A percentile compares a stretch with the other conserved stretches of the same genome.
These are phyloP conservation scores for Fragum sueziense DNA, from an alignment of 2,888 invertebrate species.

Conservation along the genomic window DNA sequence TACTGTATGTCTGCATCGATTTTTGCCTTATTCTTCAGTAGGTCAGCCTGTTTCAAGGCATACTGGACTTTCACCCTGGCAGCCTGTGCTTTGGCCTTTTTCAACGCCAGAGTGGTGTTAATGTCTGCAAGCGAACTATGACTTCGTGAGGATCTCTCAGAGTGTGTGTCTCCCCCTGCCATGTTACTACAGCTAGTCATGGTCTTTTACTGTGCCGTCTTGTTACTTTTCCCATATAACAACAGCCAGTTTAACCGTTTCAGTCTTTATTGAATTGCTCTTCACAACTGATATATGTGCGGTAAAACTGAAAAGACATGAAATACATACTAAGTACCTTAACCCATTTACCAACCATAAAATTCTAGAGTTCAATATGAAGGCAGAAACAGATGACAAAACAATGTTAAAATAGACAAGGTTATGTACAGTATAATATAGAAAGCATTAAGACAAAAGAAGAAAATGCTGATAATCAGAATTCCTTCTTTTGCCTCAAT, in stretches of 20 bases:
- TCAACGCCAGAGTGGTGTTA: neutral
- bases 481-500: too few species aligned
- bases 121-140: neutral
- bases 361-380: neutral
- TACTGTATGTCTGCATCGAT: neutral
- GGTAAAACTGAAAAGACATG: slow-evolving; percentile 1
- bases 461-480: too few species aligned
- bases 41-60: neutral
- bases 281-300: neutral
- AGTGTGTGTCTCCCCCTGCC: neutral
- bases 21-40: neutral
- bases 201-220: neutral
- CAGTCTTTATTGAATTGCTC: too few species aligned
- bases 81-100: neutral
- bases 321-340: neutral
- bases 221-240: neutral
- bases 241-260: neutral
- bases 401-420: too few species aligned
- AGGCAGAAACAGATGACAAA: neutral
- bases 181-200: too few species aligned
- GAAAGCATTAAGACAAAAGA: too few species aligned
- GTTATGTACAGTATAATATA: too few species aligned
- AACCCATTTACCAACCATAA: neutral
- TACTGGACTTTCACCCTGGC: neutral
- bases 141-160: neutral